Evolutionary conservation across 2,797 vertebrate species (phyloP).

Genomic region (Hippopotamyrus pictus): DNA sequence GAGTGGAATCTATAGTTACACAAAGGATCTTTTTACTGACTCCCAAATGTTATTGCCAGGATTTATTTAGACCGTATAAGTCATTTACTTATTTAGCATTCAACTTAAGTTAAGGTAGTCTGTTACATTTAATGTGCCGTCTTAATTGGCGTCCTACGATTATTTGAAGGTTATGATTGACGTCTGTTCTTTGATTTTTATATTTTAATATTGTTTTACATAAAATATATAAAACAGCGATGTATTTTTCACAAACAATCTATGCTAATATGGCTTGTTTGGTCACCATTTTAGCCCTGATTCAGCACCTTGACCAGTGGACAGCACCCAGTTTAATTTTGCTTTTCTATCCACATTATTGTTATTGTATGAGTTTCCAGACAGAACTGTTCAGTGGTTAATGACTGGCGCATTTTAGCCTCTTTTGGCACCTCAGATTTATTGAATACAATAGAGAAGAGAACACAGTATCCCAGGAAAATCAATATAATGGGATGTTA

Average conservation of each 20-base stretch:
- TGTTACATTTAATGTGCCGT: not conserved
- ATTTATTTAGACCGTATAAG: not conserved
- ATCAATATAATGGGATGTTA: not conserved
- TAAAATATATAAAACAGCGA: not conserved
- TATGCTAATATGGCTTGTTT: not conserved
- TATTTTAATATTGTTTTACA: not conserved
- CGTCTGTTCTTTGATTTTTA: not conserved
- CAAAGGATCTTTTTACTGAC: conserved; percentile 1
- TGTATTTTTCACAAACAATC: not conserved
- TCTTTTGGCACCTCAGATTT: not conserved
- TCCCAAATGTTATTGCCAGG: not conserved
- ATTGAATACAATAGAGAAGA: not conserved
- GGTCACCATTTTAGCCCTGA: not conserved
- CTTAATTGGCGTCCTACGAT: not conserved
- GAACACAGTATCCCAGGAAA: not conserved
- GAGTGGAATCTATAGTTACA: conserved; percentile 32
- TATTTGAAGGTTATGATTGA: not conserved
- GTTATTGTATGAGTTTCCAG: not conserved
- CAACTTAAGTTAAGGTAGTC: not conserved
- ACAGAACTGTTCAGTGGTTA: not conserved
- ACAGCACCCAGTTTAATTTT: conserved; percentile 31
- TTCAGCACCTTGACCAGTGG: conserved; percentile 33
- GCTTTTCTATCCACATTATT: not conserved
- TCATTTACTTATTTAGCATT: not conserved
- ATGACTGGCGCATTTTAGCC: not conserved